phyloP scores from a whole-genome alignment of 2,888 invertebrate species.

The Trissonchulus latispiculum region DNA sequence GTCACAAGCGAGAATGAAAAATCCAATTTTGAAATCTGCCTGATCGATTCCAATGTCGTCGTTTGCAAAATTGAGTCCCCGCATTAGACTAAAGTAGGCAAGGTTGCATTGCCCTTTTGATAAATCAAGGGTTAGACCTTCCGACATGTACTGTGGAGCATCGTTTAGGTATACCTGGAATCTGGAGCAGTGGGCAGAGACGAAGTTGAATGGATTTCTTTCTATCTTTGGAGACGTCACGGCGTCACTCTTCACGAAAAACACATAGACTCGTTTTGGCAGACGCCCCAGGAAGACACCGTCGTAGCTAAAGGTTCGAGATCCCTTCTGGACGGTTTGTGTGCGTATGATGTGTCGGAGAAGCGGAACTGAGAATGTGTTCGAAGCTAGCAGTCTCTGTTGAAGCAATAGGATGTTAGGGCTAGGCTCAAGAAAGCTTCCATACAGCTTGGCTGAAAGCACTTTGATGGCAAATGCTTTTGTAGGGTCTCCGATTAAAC shows the following conservation, averaged over 20 bases:
- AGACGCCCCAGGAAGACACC: too few relatives aligned
- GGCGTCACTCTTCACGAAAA: too few relatives aligned
- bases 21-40: not conserved
- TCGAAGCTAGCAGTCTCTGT: not conserved
- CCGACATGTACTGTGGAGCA: not conserved
- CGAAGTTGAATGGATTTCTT: conserved; percentile 1
- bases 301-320: too few relatives aligned
- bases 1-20: not conserved
- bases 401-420: not conserved
- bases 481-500: not conserved
- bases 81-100: not conserved
- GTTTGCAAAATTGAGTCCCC: not conserved
- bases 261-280: conserved; percentile 11
- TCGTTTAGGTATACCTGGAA: conserved; percentile 1
- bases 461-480: not conserved
- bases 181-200: not conserved
- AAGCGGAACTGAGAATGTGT: not conserved
- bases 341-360: conserved; percentile 9
- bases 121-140: not conserved
- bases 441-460: not conserved
- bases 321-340: not conserved
- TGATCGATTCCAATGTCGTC: not conserved
- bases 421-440: conserved; percentile 4
- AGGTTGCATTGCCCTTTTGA: not conserved
- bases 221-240: too few relatives aligned